A percentile compares a stretch with the other conserved stretches of the same genome.
Conservation (phyloP, 2,113 vertebrate species). For the Falco punctatus region DNA sequence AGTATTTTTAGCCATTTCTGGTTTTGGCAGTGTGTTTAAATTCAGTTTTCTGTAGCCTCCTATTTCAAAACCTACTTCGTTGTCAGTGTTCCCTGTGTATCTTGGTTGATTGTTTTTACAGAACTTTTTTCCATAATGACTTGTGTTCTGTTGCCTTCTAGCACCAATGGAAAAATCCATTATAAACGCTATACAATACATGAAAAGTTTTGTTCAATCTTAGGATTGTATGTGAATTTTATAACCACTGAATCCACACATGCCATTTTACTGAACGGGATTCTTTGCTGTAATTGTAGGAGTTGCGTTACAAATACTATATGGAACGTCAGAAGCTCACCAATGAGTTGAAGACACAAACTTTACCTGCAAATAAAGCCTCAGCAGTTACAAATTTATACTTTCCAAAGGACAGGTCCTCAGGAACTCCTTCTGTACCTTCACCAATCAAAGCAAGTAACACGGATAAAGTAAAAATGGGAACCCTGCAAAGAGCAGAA, state of each 20-base stretch:
- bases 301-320: constrained; percentile 64
- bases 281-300: constrained; percentile 44
- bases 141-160: neutral
- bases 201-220: neutral
- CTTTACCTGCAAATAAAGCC: neutral
- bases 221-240: neutral
- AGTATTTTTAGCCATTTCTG: neutral
- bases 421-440: neutral
- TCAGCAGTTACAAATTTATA: no score
- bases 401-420: neutral
- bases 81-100: neutral
- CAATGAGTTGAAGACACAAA: neutral
- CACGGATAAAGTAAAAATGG: neutral
- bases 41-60: neutral
- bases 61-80: neutral
- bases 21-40: neutral
- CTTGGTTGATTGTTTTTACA: neutral
- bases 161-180: neutral
- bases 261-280: neutral
- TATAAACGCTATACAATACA: neutral
- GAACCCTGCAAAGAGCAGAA: neutral
- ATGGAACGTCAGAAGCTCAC: neutral
- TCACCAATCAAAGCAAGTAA: neutral
- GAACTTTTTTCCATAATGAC: neutral
- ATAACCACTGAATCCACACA: neutral